Evolutionary conservation across 2,113 vertebrate genomes (phyloP).

Genomic region (Camelus bactrianus): DNA sequence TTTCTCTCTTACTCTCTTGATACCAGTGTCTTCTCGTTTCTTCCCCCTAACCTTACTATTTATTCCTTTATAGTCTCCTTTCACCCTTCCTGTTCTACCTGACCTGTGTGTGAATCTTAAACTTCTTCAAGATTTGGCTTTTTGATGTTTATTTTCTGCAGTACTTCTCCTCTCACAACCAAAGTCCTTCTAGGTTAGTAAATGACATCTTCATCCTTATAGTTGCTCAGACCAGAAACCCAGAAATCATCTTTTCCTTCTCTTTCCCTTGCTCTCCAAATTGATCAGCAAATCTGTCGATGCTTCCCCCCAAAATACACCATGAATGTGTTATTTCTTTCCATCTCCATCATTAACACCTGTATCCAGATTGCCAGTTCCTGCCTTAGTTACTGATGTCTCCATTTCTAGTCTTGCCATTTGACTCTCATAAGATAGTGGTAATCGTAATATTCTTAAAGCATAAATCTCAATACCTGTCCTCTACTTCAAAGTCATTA

Average conservation of each 20-base stretch:
- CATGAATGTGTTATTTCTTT: neutral
- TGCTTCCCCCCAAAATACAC: neutral
- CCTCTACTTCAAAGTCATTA: neutral
- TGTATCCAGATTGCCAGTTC: neutral
- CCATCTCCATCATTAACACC: neutral
- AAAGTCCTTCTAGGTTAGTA: neutral
- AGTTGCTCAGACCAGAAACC: slow-evolving; percentile 15
- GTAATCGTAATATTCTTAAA: neutral
- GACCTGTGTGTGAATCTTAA: neutral
- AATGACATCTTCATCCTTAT: neutral
- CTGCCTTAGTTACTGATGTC: neutral
- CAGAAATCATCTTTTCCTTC: neutral
- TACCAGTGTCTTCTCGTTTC: neutral
- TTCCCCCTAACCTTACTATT: neutral
- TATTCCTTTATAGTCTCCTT: neutral
- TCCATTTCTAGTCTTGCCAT: neutral
- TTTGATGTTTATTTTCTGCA: neutral
- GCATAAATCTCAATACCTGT: neutral
- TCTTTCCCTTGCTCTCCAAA: neutral
- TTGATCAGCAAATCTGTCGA: neutral
- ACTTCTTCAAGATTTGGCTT: neutral
- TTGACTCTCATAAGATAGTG: neutral
- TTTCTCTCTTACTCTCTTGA: neutral
- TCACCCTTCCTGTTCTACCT: slow-evolving; percentile 6
- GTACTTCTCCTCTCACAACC: neutral